Evolutionary conservation across 1,140 invertebrate genomes (phyloP).

Genomic region (Micrasema minimum): DNA sequence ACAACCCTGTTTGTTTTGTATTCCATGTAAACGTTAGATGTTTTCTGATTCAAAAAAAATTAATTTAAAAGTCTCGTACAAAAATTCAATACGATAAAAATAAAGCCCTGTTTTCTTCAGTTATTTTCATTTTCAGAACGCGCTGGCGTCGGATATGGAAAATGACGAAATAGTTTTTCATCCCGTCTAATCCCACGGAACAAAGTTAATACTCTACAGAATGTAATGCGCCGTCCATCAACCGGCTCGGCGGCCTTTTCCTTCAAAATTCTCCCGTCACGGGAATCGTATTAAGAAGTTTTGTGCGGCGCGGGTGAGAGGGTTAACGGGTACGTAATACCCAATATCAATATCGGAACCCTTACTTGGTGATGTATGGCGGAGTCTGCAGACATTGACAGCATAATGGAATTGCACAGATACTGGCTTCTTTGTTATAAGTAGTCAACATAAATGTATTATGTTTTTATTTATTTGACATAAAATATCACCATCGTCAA

Average conservation of each 20-base stretch:
- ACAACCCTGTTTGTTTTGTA: no score
- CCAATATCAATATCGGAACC: conserved; percentile 30
- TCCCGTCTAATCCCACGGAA: background rate
- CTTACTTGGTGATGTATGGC: conserved; percentile 18
- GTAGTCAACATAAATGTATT: no score
- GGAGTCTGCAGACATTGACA: conserved; percentile 15
- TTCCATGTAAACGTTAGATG: no score
- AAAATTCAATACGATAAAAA: no score
- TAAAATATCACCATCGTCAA: no score
- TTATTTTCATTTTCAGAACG: no score
- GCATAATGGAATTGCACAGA: conserved; percentile 22
- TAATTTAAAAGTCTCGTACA: no score
- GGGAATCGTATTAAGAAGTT: conserved; percentile 54
- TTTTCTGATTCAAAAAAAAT: no score
- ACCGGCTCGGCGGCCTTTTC: conserved; percentile 19
- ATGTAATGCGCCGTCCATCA: conserved; percentile 31
- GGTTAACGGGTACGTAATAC: conserved; percentile 24
- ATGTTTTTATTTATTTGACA: no score
- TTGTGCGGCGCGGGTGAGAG: conserved; percentile 42
- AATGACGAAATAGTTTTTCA: background rate
- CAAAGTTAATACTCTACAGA: conserved; percentile 27
- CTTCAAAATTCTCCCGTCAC: conserved; percentile 50
- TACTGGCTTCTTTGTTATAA: background rate
- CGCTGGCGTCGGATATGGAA: no score
- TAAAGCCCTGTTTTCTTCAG: no score